Evolutionary conservation across 2,888 invertebrate genomes (phyloP), one percentile per base, ranked within the genome.

Genomic region (Pyrrhosoma nymphula): DNA sequence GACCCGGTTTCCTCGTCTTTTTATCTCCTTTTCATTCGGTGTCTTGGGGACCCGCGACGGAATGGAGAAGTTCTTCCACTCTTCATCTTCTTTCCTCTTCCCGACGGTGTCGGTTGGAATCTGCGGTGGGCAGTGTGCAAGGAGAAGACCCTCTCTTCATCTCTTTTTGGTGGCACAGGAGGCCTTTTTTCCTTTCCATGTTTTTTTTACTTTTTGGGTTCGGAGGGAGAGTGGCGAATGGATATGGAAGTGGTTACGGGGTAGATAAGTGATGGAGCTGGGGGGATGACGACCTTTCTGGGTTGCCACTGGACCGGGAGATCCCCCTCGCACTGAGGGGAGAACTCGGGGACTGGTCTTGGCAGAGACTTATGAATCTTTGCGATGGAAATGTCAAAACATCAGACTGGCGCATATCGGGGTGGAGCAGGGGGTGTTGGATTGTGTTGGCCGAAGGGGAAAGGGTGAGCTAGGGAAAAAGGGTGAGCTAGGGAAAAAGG

Each of bases 311-410:
- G n/a, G n/a, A n/a, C n/a, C n/a, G n/a, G 69, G 69, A 69, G 69
- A 69, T 69, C n/a, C 69, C 69, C n/a, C 26, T 69, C 26, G 26
- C 69, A 26, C 6, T 69, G 69, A 26, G 69, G 69, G n/a, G 69
- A 69, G 69, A 69, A 26, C 20, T 10, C 23, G 26, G 20, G n/a
- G 30, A 82, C 82, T 82, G 82, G 30, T 82, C 35, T 35, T 35
- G 82, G 82, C 82, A 35, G 82, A 82, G 82, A 82, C 35, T 82
- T 82, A 82, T 82, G 82, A 82, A 82, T 82, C 82, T 18, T 82
- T 35, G 82, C 82, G 82, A 82, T 82, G 82, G 82, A 35, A 82
- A 82, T 82, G 82, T 82, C 82, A 82, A 82, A 82, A 82, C 69
- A 69, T 69, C 69, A 69, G 26, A 69, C 10, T n/a, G 69, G 69